phyloP scores from a whole-genome alignment of 2,797 vertebrate genomes.

The Enteromius anoplus region DNA sequence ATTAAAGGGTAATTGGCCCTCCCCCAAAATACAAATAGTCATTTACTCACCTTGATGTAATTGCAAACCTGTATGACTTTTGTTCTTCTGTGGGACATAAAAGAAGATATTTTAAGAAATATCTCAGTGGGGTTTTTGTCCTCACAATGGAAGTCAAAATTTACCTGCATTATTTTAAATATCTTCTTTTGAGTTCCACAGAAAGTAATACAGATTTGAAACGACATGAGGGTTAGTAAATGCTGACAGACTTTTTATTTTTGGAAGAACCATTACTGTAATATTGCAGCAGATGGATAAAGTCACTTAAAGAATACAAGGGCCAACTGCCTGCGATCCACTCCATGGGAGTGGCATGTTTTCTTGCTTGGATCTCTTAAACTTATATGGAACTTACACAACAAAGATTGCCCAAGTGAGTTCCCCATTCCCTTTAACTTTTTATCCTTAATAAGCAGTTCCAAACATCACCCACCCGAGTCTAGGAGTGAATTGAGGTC shows the following conservation, averaged over 20 bases:
- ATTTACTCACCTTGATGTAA: neutral
- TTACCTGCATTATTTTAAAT: neutral
- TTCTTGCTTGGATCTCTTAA: neutral
- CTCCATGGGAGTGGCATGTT: neutral
- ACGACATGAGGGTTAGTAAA: neutral
- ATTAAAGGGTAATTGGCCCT: neutral
- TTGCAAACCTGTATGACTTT: neutral
- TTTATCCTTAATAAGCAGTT: neutral
- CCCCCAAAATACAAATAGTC: neutral
- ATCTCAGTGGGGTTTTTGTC: neutral
- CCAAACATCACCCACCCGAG: constrained; percentile 81
- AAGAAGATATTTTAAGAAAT: neutral
- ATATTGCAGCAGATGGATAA: neutral
- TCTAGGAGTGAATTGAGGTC: constrained; percentile 99
- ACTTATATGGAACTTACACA: neutral
- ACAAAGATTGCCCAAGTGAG: neutral
- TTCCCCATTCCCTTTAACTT: neutral
- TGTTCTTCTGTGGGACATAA: neutral
- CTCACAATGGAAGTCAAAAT: neutral
- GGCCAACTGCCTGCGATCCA: neutral
- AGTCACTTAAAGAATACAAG: neutral
- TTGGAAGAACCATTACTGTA: neutral
- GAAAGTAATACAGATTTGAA: neutral
- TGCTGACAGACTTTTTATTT: neutral
- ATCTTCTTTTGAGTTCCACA: neutral